Base-by-base conservation (phyloP, 1,140 invertebrate genomes). In the Musca domestica region DNA sequence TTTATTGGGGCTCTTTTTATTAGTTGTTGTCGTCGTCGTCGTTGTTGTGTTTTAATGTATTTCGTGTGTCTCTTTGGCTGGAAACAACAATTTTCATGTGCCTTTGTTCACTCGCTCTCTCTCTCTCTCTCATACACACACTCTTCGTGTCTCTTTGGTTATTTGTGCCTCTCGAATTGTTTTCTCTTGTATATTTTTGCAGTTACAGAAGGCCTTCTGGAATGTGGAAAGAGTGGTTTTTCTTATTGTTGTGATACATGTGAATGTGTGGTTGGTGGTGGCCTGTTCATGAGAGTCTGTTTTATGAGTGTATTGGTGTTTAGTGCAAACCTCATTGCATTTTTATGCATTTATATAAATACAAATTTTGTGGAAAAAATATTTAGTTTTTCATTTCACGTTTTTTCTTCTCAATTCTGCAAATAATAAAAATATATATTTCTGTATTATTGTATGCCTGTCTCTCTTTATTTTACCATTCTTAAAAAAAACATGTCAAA, bases 201-300 rank as follows among this genome's bases (percentile, higher is more conserved):
- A 30, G 12, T 23, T 15, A 27, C 25, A 58, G 27, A 58, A 61
- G 34, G 56, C 25, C n/a, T 30, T 34, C 6, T 61, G 56, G 56
- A 61, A 61, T 61, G 56, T 41, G 56, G 56, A 41, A 61, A 61
- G 56, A 61, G 56, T 17, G 20, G 56, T 61, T 61, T 27, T 34
- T 20, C n/a, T 12, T 22, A 17, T 20, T 61, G 10, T 61, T 61
- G 15, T 15, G 4, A 51, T 51, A 19, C 17, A 19, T 51, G 20
- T 17, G 4, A 22, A 19, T 20, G 48, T 51, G 17, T 4, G 7
- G 48, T 34, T 12, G 27, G 34, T 61, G 54, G 27, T 30, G 3
- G 27, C 27, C 27, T 30, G 27, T 30, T 30, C 3, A 30, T 30
- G 27, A 30, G 3, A 4, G 34, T 41, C 6, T 41, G 34, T 41